phyloP scores from a whole-genome alignment of 2,888 invertebrate genomes.

The Petrolisthes manimaculis region DNA sequence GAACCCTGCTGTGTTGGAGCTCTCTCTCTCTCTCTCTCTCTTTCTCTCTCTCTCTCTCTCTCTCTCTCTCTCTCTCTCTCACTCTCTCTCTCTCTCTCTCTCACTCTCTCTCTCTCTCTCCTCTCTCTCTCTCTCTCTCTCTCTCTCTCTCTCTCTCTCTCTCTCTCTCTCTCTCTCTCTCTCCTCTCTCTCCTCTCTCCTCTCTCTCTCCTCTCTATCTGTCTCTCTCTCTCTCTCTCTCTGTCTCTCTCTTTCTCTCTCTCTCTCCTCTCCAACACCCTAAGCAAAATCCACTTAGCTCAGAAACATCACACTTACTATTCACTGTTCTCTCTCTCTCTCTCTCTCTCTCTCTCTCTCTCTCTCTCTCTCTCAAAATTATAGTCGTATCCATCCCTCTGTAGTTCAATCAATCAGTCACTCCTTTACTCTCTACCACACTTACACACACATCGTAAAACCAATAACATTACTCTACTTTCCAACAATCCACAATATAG shows the following conservation, averaged over 20 bases:
- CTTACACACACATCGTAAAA: no score
- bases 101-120: neutral
- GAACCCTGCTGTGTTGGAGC: no score
- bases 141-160: neutral
- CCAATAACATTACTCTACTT: no score
- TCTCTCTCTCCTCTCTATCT: neutral
- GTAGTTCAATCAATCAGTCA: no score
- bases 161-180: neutral
- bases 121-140: neutral
- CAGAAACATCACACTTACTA: no score
- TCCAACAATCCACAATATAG: no score
- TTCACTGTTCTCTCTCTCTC: neutral
- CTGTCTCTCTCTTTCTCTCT: neutral
- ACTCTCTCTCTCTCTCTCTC: neutral
- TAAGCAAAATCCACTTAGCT: neutral
- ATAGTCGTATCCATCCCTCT: neutral
- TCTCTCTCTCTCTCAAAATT: neutral
- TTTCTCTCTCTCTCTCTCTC: slow-evolving; percentile 27
- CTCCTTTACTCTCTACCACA: no score
- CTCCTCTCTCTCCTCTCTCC: neutral
- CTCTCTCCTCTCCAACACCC: slow-evolving; percentile 10
- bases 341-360: slow-evolving; percentile 4
- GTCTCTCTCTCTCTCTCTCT: slow-evolving; percentile 3
- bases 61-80: neutral
- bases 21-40: slow-evolving; percentile 30